Evolutionary conservation across 2,888 invertebrate species (phyloP).

Genomic region (Merodon equestris): DNA sequence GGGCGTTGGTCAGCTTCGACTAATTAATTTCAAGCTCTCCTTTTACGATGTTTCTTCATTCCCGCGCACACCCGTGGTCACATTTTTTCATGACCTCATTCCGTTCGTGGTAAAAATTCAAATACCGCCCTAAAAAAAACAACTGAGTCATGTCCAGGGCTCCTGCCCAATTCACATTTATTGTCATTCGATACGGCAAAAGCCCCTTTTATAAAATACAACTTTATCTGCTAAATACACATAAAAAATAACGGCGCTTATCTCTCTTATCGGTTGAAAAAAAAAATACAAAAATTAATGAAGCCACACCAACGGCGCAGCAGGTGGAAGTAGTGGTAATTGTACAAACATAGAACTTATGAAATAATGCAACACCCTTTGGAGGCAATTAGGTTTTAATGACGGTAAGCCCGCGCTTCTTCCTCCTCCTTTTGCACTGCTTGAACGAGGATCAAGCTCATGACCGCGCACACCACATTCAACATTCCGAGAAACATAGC

Average conservation of each 20-base stretch:
- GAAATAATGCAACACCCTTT: constrained; percentile 29
- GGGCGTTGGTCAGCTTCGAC: no score
- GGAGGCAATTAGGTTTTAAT: constrained; percentile 70
- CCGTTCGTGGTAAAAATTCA: background rate
- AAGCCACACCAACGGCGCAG: no score
- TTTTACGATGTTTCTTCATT: no score
- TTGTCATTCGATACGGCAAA: constrained; percentile 25
- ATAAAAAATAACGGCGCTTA: constrained; percentile 22
- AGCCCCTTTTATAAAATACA: constrained; percentile 28
- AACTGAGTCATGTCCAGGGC: constrained; percentile 42
- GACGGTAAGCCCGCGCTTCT: constrained; percentile 80
- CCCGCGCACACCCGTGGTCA: no score
- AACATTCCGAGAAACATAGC: constrained; percentile 88
- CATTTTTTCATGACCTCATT: no score
- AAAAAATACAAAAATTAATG: no score
- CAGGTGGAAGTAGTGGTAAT: constrained; percentile 37
- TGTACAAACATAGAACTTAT: constrained; percentile 36
- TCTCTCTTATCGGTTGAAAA: no score
- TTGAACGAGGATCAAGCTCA: constrained; percentile 85
- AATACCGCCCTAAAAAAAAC: background rate
- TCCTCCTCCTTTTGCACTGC: constrained; percentile 89
- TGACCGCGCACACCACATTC: constrained; percentile 86
- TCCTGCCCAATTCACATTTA: constrained; percentile 34
- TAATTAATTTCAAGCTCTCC: no score
- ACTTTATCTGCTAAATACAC: constrained; percentile 38